A percentile compares a stretch with the other conserved stretches of the same genome.
These are phyloP conservation scores for Zosterops japonicus DNA, from an alignment of 2,113 vertebrate genomes.

Conservation along the genomic window DNA sequence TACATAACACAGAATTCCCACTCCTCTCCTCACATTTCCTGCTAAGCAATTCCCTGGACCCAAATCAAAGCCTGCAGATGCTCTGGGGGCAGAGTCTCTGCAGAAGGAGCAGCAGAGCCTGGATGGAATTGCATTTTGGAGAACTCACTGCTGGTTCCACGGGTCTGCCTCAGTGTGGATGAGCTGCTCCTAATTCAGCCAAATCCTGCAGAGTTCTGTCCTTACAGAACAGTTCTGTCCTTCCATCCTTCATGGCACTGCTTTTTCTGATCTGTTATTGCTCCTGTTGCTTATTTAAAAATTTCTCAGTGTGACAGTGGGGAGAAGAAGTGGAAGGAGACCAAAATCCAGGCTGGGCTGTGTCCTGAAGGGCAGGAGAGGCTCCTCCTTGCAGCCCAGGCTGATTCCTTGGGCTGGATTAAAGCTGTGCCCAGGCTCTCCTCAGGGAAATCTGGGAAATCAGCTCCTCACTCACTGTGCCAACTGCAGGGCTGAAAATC, in stretches of 20 bases:
- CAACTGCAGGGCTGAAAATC: neutral
- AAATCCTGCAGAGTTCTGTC: neutral
- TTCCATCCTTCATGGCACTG: neutral
- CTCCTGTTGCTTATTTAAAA: neutral
- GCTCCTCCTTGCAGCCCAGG: neutral
- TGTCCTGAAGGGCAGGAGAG: neutral
- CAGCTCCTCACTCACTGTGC: neutral
- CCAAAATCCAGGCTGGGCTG: neutral
- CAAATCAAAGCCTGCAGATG: conserved; percentile 31
- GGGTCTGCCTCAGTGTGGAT: neutral
- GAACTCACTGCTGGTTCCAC: neutral
- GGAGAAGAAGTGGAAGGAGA: neutral
- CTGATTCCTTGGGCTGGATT: neutral
- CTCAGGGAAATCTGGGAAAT: neutral
- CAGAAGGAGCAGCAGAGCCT: neutral
- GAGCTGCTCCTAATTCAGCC: neutral
- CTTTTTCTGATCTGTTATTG: neutral
- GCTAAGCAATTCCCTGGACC: conserved; percentile 13
- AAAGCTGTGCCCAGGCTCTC: neutral
- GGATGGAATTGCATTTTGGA: neutral
- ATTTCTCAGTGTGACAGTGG: neutral
- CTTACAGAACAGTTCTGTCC: neutral
- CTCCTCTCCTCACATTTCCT: neutral
- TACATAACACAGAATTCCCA: neutral
- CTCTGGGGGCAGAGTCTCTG: neutral